These are phyloP conservation scores for Brachionus manjavacas DNA, from an alignment of 1,140 invertebrate species.

Conservation along the genomic window DNA sequence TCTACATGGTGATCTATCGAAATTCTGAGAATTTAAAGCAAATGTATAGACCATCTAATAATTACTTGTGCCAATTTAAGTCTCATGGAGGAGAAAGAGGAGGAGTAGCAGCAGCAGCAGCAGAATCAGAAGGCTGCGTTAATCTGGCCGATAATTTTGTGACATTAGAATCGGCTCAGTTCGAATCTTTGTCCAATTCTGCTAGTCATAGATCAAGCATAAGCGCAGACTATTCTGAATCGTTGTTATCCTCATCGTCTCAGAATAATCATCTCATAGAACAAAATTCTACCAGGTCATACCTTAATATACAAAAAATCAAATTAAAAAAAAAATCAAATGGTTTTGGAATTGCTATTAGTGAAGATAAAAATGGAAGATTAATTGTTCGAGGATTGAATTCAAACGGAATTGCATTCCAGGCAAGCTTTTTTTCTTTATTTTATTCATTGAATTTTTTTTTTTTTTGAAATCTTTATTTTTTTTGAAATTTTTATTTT, in stretches of 20 bases:
- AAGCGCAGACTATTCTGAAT: neutral
- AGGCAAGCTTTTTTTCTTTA: neutral
- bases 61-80: neutral
- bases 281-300: neutral
- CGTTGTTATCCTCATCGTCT: neutral
- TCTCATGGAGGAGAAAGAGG: neutral
- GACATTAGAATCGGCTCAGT: too few relatives aligned
- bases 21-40: neutral
- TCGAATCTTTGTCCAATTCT: neutral
- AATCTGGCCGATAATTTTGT: neutral
- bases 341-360: slow-evolving; percentile 33
- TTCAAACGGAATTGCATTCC: neutral
- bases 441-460: too few relatives aligned
- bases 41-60: neutral
- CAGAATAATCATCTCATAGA: neutral
- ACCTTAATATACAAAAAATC: neutral
- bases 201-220: neutral
- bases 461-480: too few relatives aligned
- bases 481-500: too few relatives aligned
- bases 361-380: slow-evolving; percentile 2
- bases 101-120: too few relatives aligned
- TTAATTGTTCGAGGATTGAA: neutral
- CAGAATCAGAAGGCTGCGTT: too few relatives aligned
- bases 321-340: neutral
- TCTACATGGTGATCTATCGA: slow-evolving; percentile 66